phyloP scores from a whole-genome alignment of 2,113 vertebrate genomes.

The Brachyhypopomus occidentalis region DNA sequence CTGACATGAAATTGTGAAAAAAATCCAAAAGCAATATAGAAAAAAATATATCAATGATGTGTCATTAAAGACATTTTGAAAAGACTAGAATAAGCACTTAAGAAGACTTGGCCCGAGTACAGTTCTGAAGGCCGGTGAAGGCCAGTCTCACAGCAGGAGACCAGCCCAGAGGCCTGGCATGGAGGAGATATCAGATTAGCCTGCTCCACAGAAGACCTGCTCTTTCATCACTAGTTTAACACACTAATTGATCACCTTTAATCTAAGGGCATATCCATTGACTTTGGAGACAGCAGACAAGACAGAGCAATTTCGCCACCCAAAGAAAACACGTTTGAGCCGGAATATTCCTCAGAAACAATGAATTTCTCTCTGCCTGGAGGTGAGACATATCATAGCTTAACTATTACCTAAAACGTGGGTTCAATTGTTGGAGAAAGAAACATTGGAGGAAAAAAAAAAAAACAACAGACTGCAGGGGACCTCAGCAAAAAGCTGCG shows the following conservation, averaged over 20 bases:
- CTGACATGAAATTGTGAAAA: too few relatives aligned
- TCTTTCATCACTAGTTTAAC: constrained; percentile 41
- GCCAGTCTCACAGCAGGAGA: neutral
- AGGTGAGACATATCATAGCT: constrained; percentile 2
- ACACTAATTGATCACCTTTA: constrained; percentile 44
- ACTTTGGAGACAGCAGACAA: neutral
- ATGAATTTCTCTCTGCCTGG: neutral
- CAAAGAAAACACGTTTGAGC: neutral
- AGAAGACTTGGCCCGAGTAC: too few relatives aligned
- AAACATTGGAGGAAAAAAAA: neutral
- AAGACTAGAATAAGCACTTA: too few relatives aligned
- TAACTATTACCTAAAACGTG: neutral
- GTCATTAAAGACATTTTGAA: too few relatives aligned
- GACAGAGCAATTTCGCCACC: neutral
- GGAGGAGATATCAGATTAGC: constrained; percentile 48
- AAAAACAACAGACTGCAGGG: neutral
- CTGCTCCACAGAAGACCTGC: constrained; percentile 26
- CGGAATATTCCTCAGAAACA: neutral
- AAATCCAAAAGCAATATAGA: too few relatives aligned
- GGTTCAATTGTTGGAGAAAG: neutral
- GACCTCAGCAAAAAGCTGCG: constrained; percentile 27
- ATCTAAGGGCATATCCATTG: neutral
- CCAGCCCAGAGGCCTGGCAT: constrained; percentile 28
- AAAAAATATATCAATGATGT: too few relatives aligned
- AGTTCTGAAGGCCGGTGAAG: constrained; percentile 42